Evolutionary conservation across 2,113 vertebrate genomes (phyloP), one percentile per base, ranked within the genome.

Genomic region (Willisornis vidua): DNA sequence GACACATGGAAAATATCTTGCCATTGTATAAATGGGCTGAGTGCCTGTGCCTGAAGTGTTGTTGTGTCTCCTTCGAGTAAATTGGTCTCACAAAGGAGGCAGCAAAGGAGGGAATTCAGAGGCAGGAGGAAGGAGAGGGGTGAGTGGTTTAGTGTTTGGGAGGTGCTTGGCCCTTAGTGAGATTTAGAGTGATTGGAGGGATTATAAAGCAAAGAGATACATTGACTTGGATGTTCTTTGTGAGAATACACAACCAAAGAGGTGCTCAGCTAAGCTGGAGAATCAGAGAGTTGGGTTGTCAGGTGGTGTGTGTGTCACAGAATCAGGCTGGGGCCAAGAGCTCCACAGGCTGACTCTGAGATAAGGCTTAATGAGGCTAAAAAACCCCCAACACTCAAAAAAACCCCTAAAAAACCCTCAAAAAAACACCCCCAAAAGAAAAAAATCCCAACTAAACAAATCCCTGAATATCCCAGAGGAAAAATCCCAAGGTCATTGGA

Each of bases 1-100:
- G 96, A 87, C 95, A 90, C 82, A 95, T 96, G 93, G 94, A 96
- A 96, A 95, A 91, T 90, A 74, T 95, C 82, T 94, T 51, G 85
- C 84, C 58, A 71, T 96, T 94, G 83, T 91, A 93, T 94, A 96
- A 97, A 96, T 86, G 67, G 20, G 57, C 84, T 71, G 81, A 9
- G 4, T 85, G 94, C 88, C 88, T 74, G 59, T 61, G 58, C 71
- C 78, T 96, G 67, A 70, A 95, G 41, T 71, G 62, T 80, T 71
- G 62, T 80, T 85, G 85, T 90, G 75, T 80, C 73, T 87, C 51
- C 25, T 31, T 72, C 5, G 55, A 94, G 74, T 87, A 12, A 83
- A 70, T 61, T 84, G 46, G 35, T 85, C 85, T 84, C 25, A 9
- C 61, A 71, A 55, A 87, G 55, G 45, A 84, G 59, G 52, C 37